These are phyloP conservation scores for Coryphaenoides rupestris DNA, from an alignment of 2,113 vertebrate species.

Conservation along the genomic window DNA sequence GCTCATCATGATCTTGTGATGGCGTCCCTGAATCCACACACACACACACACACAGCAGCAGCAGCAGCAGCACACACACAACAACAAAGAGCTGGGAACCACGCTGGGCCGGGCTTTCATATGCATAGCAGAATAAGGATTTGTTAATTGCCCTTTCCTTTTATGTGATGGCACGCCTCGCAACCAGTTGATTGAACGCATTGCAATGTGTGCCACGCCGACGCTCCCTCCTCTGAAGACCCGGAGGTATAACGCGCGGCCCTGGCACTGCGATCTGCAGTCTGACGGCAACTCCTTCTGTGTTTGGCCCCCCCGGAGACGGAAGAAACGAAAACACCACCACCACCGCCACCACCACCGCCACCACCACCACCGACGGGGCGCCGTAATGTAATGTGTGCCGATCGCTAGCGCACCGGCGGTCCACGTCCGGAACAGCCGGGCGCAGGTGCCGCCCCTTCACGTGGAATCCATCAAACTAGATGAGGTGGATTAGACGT, in stretches of 20 bases:
- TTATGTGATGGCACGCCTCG: slow-evolving; percentile 12
- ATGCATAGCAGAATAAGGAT: slow-evolving; percentile 3
- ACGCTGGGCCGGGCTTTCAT: slow-evolving; percentile 31
- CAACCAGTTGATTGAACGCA: slow-evolving; percentile 27
- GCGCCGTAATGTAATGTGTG: too few species aligned
- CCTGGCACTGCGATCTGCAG: slow-evolving; percentile 13
- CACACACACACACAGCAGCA: too few species aligned
- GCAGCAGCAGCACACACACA: not conserved
- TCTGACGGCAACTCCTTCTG: not conserved
- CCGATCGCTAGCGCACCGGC: too few species aligned
- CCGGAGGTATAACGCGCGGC: slow-evolving; percentile 4
- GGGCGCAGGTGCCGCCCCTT: too few species aligned
- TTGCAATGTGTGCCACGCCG: not conserved
- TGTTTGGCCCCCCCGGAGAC: not conserved
- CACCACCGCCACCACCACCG: too few species aligned
- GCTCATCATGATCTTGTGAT: slow-evolving; percentile 30
- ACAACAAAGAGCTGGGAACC: slow-evolving; percentile 32
- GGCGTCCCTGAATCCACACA: slow-evolving; percentile 24
- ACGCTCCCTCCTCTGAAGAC: not conserved
- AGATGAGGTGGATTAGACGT: too few species aligned
- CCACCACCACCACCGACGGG: too few species aligned
- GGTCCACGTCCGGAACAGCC: too few species aligned
- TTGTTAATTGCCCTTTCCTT: slow-evolving; percentile 21
- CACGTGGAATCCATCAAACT: too few species aligned
- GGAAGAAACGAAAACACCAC: not conserved